Conservation (phyloP, 1,140 invertebrate species). For the Phymastichus coffea region DNA sequence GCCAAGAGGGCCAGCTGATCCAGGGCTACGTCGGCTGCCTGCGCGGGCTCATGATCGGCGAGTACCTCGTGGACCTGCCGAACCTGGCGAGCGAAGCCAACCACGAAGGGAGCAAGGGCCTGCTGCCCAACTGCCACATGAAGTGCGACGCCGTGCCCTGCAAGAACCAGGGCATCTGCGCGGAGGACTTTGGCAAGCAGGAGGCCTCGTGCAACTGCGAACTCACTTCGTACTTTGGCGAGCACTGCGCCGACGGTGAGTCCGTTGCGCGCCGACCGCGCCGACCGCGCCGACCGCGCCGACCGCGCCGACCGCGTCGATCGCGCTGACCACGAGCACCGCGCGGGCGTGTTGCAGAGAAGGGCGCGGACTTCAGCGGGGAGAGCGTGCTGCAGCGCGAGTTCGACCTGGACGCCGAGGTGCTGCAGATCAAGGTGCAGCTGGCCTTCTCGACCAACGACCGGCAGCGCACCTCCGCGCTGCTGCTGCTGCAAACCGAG, state of each 20-base stretch:
- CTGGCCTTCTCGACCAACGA: conserved; percentile 81
- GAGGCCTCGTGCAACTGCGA: conserved; percentile 85
- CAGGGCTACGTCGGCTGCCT: conserved; percentile 86
- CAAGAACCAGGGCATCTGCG: conserved; percentile 83
- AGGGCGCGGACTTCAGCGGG: conserved; percentile 84
- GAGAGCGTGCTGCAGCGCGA: conserved; percentile 78
- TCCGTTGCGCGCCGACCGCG: too few relatives aligned
- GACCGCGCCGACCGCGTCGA: too few relatives aligned
- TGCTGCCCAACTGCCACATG: conserved; percentile 81
- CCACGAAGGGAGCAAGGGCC: conserved; percentile 70
- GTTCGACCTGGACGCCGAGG: conserved; percentile 69
- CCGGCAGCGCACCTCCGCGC: conserved; percentile 71
- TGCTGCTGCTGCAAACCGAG: conserved; percentile 77
- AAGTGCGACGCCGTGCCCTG: conserved; percentile 85
- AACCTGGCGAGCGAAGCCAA: conserved; percentile 69
- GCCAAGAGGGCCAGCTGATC: conserved; percentile 58
- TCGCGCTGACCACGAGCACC: too few relatives aligned
- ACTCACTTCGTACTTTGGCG: conserved; percentile 83
- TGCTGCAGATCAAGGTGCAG: conserved; percentile 75
- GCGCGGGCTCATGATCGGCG: conserved; percentile 83
- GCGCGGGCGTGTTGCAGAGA: conserved; percentile 77
- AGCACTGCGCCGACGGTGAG: conserved; percentile 64
- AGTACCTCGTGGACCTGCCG: conserved; percentile 74
- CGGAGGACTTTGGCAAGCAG: conserved; percentile 84
- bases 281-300: too few relatives aligned